Evolutionary conservation across 2,888 invertebrate species (phyloP).

Genomic region (Apodemia mormo): DNA sequence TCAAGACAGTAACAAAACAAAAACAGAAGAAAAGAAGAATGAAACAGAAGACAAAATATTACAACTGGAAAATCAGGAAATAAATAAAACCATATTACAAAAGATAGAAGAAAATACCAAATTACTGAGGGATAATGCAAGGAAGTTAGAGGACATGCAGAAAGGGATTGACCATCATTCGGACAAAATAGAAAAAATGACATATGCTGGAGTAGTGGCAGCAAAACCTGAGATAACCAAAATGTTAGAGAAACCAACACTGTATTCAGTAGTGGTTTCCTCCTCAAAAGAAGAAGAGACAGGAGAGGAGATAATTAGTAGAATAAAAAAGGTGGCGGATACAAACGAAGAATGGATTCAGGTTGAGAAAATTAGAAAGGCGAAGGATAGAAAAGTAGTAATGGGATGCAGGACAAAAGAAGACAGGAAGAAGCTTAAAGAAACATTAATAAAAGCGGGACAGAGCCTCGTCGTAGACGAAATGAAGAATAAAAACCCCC

Average conservation of each 20-base stretch:
- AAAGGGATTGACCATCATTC: background rate
- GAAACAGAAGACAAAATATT: background rate
- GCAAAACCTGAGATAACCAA: background rate
- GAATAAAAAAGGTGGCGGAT: conserved; percentile 20
- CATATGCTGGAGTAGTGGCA: conserved; percentile 18
- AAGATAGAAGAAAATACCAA: conserved; percentile 6
- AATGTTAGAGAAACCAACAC: background rate
- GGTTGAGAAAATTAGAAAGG: conserved; percentile 28
- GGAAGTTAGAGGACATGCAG: background rate
- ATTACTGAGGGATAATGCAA: background rate
- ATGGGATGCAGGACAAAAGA: conserved; percentile 25
- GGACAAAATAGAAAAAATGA: background rate
- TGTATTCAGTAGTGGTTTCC: conserved; percentile 25
- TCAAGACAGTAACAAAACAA: no score
- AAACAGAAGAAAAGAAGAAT: no score
- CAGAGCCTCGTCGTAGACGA: conserved; percentile 22
- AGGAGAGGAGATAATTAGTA: conserved; percentile 25
- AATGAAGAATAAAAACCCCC: conserved; percentile 27
- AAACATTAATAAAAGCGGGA: conserved; percentile 18
- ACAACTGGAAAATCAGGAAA: background rate
- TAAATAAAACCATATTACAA: background rate
- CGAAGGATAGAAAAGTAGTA: conserved; percentile 29
- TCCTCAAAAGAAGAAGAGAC: conserved; percentile 24
- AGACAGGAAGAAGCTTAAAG: conserved; percentile 24
- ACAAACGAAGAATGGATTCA: conserved; percentile 25